Conservation (phyloP, 2,797 vertebrate genomes). For the Chaenodraco wilsoni region DNA sequence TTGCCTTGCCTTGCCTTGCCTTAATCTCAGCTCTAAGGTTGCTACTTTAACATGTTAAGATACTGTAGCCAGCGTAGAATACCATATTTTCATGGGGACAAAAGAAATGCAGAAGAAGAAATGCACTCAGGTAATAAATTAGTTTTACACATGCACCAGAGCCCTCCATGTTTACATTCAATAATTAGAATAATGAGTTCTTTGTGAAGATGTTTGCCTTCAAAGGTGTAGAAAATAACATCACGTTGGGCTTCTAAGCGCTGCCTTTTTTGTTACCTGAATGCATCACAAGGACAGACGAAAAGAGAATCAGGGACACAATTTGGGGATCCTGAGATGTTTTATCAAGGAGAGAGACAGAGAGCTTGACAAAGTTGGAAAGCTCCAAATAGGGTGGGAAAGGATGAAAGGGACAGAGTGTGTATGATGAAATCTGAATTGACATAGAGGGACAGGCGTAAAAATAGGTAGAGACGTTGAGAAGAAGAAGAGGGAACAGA, state of each 20-base stretch:
- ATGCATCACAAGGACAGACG: constrained; percentile 4
- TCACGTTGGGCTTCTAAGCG: neutral
- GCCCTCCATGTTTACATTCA: constrained; percentile 33
- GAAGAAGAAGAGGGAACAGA: constrained; percentile 36
- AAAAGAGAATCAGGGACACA: constrained; percentile 16
- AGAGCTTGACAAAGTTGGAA: constrained; percentile 44
- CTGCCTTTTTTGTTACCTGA: neutral
- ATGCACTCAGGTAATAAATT: constrained; percentile 61
- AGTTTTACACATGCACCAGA: constrained; percentile 34
- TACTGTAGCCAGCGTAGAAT: constrained; percentile 14
- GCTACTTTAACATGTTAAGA: constrained; percentile 23
- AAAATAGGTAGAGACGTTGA: constrained; percentile 56
- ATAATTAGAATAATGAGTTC: constrained; percentile 41
- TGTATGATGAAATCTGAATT: constrained; percentile 60
- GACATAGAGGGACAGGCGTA: constrained; percentile 59
- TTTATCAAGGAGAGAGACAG: constrained; percentile 32
- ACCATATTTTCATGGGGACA: neutral
- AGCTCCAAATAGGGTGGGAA: constrained; percentile 26
- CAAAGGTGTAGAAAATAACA: constrained; percentile 9
- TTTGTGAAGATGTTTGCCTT: constrained; percentile 14
- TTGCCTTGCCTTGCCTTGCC: too few species aligned
- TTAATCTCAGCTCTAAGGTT: constrained; percentile 9
- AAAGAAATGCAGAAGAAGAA: constrained; percentile 39
- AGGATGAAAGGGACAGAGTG: constrained; percentile 48
- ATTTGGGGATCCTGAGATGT: constrained; percentile 31